Evolutionary conservation across 92 coral and sea anemone species (phyloP).

Genomic region (Epizoanthus ramosus): DNA sequence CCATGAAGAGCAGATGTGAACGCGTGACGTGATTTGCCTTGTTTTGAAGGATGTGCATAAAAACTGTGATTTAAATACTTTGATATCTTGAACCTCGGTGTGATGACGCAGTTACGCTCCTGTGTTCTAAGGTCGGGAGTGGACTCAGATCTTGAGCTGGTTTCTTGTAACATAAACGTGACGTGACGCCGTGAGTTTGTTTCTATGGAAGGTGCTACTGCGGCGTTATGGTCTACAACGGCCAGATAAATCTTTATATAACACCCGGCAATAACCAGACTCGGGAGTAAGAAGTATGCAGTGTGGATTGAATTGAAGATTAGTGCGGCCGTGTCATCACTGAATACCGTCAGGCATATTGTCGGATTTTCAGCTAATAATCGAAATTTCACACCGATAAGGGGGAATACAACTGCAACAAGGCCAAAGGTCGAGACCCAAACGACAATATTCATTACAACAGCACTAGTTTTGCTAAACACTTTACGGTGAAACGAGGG

Average conservation of each 20-base stretch:
- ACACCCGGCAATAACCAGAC: constrained; percentile 18
- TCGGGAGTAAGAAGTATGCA: constrained; percentile 19
- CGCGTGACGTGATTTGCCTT: not conserved
- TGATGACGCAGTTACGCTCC: not conserved
- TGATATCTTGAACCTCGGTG: not conserved
- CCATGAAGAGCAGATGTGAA: not conserved
- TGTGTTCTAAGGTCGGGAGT: not conserved
- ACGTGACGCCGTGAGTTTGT: not conserved
- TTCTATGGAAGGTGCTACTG: not conserved
- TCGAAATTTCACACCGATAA: constrained; percentile 21
- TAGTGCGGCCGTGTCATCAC: not conserved
- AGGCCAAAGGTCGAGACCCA: constrained; percentile 23
- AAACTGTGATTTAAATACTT: not conserved
- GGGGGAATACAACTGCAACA: constrained; percentile 21
- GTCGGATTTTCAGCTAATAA: constrained; percentile 19
- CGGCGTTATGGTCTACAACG: constrained; percentile 17
- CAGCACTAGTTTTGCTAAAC: constrained; percentile 29
- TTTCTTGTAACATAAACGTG: not conserved
- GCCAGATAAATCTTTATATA: not conserved
- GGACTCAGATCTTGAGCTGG: not conserved
- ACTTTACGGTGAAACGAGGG: constrained; percentile 16
- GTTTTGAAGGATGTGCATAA: not conserved
- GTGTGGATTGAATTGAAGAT: constrained; percentile 32
- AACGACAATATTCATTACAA: not conserved
- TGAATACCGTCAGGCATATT: constrained; percentile 22